Percentiles rank a stretch among this genome's conserved stretches.
Conservation (phyloP, 2,797 vertebrate species). For the Propithecus deckenii region DNA sequence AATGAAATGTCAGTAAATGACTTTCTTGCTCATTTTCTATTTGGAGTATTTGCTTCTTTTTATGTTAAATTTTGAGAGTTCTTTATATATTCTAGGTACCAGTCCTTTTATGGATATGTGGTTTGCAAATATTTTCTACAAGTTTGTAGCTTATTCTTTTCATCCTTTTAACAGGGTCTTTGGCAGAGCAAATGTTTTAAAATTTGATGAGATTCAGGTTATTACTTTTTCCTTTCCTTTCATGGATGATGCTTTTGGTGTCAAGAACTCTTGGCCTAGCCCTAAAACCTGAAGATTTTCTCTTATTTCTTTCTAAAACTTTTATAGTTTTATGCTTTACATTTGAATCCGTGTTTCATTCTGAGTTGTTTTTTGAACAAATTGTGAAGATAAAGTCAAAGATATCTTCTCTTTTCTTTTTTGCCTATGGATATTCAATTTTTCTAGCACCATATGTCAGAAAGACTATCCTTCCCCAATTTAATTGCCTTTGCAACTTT, state of each 20-base stretch:
- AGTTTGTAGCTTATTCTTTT: background rate
- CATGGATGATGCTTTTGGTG: background rate
- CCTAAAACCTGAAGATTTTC: background rate
- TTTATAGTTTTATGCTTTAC: background rate
- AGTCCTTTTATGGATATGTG: background rate
- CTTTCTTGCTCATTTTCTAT: background rate
- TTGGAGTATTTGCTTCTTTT: background rate
- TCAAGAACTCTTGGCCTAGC: background rate
- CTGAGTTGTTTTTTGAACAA: background rate
- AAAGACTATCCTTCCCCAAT: too few relatives aligned
- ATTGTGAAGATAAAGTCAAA: background rate
- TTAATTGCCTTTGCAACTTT: background rate
- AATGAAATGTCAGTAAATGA: background rate
- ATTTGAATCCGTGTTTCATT: background rate
- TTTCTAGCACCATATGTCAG: background rate
- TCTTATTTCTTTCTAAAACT: background rate
- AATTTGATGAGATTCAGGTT: background rate
- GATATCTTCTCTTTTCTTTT: background rate
- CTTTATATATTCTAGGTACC: background rate
- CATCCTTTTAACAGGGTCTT: background rate
- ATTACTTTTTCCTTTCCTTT: background rate
- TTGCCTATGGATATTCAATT: background rate
- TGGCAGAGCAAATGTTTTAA: constrained; percentile 33
- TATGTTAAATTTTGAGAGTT: background rate
- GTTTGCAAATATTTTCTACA: constrained; percentile 4